Evolutionary conservation across 2,888 invertebrate genomes (phyloP), one percentile per base, ranked within the genome.

Genomic region (Lepeophtheirus nordmannii): DNA sequence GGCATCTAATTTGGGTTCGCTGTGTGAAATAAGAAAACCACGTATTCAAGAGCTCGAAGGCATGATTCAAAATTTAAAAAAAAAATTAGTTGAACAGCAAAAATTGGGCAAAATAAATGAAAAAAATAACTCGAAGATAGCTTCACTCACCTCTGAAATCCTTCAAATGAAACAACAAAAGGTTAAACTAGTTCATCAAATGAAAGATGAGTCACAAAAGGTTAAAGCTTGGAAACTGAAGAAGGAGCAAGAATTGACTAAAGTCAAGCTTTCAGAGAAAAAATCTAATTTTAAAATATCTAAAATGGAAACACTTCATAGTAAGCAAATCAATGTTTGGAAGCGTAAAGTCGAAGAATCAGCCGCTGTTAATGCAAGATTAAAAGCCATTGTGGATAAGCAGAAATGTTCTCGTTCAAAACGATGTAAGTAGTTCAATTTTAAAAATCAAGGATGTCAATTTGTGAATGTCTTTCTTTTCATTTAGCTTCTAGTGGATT

Each of bases 341-440:
- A 87, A 86, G 71, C 80, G 91, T 41, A 91, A 91, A 76, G 85
- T 90, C 74, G 91, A 92, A 75, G 89, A 90, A 75, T 88, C 88
- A 0, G 82, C 85, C 39, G 87, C 89, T 0, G 83, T 87, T 12
- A 91, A 89, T 71, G 89, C 86, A 74, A 78, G 89, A 65, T 79
- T 89, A 2, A 87, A 87, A 79, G 85, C 76, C 61, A 74, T 74
- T 9, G n/a, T 65, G 40, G 40, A 46, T 58, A 60, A 60, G 12
- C 68, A 65, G 17, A 38, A 37, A 10, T 40, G 58, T 17, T 38
- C 38, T 14, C 62, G 62, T 8, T 14, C 11, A 11, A 41, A n/a
- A n/a, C n/a, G n/a, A n/a, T n/a, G n/a, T n/a, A n/a, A n/a, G n/a
- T n/a, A n/a, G n/a, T n/a, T n/a, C n/a, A n/a, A n/a, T n/a, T n/a